Base-by-base conservation (phyloP, 2,888 invertebrate genomes). In the Ptychoptera albimana region DNA sequence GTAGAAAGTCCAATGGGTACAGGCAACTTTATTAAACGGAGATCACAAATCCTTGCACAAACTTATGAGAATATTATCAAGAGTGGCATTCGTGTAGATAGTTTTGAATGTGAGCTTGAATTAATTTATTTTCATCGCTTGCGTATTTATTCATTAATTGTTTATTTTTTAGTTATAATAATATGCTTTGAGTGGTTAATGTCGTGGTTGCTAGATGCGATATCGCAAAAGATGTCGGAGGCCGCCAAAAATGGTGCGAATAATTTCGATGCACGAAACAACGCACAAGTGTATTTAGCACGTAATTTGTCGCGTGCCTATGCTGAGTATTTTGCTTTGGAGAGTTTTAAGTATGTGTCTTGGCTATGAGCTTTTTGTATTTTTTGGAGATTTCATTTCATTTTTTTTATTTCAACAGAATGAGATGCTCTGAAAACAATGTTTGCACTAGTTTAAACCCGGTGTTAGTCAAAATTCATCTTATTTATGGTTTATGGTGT, bases 131-230 rank as follows among this genome's bases (percentile, higher is more conserved):
- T 38, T 23, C 13, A 15, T 34, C 8, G 31, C 48, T 16, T 46
- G 30, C 35, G 37, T 39, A 37, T 15, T 14, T 38, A n/a, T 34
- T 14, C 4, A 12, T 16, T 5, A 42, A 7, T 42, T 41, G 13
- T 4, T 12, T n/a, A 38, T 48, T 39, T 39, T 52, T 67, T 74
- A 85, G 84, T 82, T 60, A 72, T 82, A 48, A 68, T 72, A 32
- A 68, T 72, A 38, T 74, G 79, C 23, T 91, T 85, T 64, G 77
- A 83, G 60, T 93, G 91, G 89, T 69, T 93, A 15, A 70, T 91
- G 39, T 80, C 82, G 52, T 82, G 82, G 69, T 67, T 92, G 6
- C 64, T 86, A n/a, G 68, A 75, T 46, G 72, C 79, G 48, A 85
- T 85, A 0, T 69, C 77, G 47, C 64, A 68, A 30, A 73, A 75